Evolutionary conservation across 2,113 vertebrate species (phyloP), one percentile per base, ranked within the genome.

Genomic region (Eublepharis macularius): DNA sequence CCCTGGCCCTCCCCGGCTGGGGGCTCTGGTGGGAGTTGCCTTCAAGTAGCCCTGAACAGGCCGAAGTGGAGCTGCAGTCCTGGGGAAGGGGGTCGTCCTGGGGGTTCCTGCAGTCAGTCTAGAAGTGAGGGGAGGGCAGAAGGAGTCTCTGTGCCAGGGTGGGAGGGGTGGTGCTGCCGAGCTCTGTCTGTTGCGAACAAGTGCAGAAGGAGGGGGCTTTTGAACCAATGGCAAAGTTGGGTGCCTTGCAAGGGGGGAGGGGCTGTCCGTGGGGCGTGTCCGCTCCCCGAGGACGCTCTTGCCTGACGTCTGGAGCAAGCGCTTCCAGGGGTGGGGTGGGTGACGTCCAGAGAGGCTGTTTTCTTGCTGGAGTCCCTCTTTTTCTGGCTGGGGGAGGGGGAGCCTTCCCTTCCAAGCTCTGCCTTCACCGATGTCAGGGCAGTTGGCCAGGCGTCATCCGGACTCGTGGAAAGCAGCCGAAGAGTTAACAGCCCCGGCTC

Each of bases 401-500:
- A 29, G 74, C 47, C 47, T 14, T 39, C 1, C 14, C 47, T 2
- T 49, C 41, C 1, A 7, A 26, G 69, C 36, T 6, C 26, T 21
- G 68, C 41, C 39, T 45, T 36, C 63, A 3, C 26, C 14, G 51
- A 34, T 21, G 81, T 69, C 47, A 73, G 29, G 47, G 47, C 34
- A 19, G 26, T 6, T 34, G 2, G 32, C 63, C 13, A 2, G 21
- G 79, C 2, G 11, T 29, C 51, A 51, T 65, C 82, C 10, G 21
- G 70, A 57, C 43, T 63, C 5, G 45, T 4, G 24, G 10, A 36
- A 51, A 85, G 83, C 66, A 79, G 76, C 66, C 32, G 69, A 85
- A 85, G 83, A 79, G 83, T 85, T 85, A 85, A 85, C 49, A 4
- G 57, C 45, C 76, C 75, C 83, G 49, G 26, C 83, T 36, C 47